Conservation (phyloP, 2,888 invertebrate species). For the Drosophila anceps region DNA sequence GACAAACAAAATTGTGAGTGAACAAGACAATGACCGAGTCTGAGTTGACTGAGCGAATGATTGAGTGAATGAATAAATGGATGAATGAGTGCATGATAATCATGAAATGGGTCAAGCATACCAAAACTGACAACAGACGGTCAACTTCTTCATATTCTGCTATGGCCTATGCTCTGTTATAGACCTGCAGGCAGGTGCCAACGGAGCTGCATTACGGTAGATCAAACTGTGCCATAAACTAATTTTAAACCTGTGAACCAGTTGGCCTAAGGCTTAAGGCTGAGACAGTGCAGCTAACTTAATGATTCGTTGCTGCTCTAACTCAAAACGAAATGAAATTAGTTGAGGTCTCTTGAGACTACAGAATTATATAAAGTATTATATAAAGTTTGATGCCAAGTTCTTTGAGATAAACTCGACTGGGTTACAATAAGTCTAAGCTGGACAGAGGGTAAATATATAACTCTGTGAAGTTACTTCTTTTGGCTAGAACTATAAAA, state of each 20-base stretch:
- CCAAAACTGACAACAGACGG: constrained; percentile 67
- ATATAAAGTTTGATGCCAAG: not conserved
- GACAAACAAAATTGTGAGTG: constrained; percentile 35
- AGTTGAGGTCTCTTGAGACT: not conserved
- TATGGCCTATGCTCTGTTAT: constrained; percentile 23
- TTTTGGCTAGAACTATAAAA: not conserved
- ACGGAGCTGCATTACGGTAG: constrained; percentile 50
- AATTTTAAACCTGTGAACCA: constrained; percentile 16
- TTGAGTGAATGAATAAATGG: constrained; percentile 35
- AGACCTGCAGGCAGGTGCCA: constrained; percentile 35
- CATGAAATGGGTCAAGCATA: constrained; percentile 76
- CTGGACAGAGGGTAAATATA: not conserved
- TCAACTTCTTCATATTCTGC: constrained; percentile 21
- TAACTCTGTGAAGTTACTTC: not conserved
- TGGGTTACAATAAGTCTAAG: not conserved
- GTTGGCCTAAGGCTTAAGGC: constrained; percentile 1
- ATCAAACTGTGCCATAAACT: constrained; percentile 48
- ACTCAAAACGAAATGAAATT: not conserved
- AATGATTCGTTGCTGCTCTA: constrained; percentile 7
- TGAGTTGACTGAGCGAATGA: not conserved
- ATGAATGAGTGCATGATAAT: constrained; percentile 56
- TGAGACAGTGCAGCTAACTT: constrained; percentile 6
- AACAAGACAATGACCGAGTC: constrained; percentile 51
- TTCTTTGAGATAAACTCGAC: not conserved
- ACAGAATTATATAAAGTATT: not conserved